phyloP scores from a whole-genome alignment of 1,140 invertebrate species.

The Scaptomyza pallida region DNA sequence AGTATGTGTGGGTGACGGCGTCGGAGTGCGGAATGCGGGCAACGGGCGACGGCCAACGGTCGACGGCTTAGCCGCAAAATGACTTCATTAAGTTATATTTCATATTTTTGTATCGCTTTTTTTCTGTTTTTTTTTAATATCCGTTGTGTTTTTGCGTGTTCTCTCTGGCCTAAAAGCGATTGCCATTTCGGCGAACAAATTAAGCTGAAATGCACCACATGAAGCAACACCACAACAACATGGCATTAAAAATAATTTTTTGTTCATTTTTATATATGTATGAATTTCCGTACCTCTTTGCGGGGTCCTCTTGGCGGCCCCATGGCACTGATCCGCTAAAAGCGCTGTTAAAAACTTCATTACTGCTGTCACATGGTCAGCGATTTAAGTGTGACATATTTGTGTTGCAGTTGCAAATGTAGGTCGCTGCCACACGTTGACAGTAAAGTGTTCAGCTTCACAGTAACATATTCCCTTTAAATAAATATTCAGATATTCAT shows the following conservation, averaged over 20 bases:
- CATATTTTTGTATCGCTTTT: constrained; percentile 41
- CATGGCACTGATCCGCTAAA: constrained; percentile 64
- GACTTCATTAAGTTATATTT: constrained; percentile 80
- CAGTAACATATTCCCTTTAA: constrained; percentile 1
- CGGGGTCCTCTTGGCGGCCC: background rate
- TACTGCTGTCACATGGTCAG: constrained; percentile 56
- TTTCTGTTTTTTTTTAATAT: constrained; percentile 13
- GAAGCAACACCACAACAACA: constrained; percentile 32
- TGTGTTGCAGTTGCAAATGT: constrained; percentile 39
- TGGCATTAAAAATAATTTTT: constrained; percentile 39
- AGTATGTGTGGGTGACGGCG: constrained; percentile 42
- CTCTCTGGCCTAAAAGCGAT: constrained; percentile 11
- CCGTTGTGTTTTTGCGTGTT: constrained; percentile 20
- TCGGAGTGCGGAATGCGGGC: constrained; percentile 21
- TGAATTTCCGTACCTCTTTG: background rate
- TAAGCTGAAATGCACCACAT: constrained; percentile 69
- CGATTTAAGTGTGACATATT: constrained; percentile 73
- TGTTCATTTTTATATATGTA: constrained; percentile 2
- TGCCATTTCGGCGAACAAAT: constrained; percentile 72
- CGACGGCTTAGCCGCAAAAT: constrained; percentile 73
- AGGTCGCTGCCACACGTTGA: constrained; percentile 32
- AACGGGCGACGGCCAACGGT: background rate
- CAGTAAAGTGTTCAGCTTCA: background rate
- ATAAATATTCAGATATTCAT: too few species aligned
- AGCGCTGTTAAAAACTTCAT: constrained; percentile 76